A percentile compares a stretch with the other conserved stretches of the same genome.
These are phyloP conservation scores for Rhagoletis pomonella DNA, from an alignment of 1,140 invertebrate species.

Conservation along the genomic window DNA sequence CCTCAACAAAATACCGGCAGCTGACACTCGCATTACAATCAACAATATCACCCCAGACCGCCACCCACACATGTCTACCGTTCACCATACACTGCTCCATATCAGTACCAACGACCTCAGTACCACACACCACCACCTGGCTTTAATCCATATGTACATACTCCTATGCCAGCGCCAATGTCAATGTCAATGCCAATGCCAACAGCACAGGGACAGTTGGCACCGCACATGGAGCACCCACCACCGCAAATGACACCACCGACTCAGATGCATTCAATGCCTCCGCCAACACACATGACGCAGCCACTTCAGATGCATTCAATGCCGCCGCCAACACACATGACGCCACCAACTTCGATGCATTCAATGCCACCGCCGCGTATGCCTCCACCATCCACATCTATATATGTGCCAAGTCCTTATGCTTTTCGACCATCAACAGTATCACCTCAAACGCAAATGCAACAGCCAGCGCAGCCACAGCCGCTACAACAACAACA, in stretches of 20 bases:
- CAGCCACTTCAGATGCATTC: no score
- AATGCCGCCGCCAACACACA: no score
- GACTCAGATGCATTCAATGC: no score
- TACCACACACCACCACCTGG: constrained; percentile 1
- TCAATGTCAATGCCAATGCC: constrained; percentile 12
- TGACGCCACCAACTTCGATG: no score
- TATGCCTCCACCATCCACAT: background rate
- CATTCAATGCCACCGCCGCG: constrained; percentile 28
- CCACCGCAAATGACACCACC: no score
- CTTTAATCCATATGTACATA: constrained; percentile 5
- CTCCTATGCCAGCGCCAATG: no score
- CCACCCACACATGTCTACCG: constrained; percentile 33
- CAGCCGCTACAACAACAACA: no score
- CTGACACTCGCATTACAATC: constrained; percentile 72
- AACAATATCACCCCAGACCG: constrained; percentile 57
- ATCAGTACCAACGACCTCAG: constrained; percentile 16
- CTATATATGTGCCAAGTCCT: constrained; percentile 17
- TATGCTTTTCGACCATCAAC: constrained; percentile 47
- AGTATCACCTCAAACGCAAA: no score
- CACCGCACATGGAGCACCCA: background rate
- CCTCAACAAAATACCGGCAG: constrained; percentile 65
- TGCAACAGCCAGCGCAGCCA: background rate
- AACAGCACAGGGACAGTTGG: background rate
- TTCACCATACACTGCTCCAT: constrained; percentile 8
- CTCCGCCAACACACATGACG: no score